Conservation (phyloP, 2,797 vertebrate species). For the Chiroxiphia lanceolata region DNA sequence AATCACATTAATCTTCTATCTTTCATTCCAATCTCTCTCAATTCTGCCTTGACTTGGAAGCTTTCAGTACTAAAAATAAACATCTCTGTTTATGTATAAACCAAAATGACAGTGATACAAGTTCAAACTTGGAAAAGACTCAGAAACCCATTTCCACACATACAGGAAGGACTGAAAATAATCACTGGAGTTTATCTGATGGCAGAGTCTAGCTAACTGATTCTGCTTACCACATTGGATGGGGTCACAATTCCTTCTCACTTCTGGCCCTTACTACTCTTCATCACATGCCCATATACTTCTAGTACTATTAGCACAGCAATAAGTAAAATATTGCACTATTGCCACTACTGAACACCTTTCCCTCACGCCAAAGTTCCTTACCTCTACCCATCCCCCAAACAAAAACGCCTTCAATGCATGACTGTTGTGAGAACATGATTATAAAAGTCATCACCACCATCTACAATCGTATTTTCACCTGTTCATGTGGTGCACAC, state of each 20-base stretch:
- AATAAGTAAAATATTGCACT: background rate
- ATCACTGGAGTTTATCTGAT: background rate
- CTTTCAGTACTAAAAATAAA: slow-evolving; percentile 28
- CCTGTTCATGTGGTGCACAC: background rate
- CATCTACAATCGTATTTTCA: slow-evolving; percentile 2
- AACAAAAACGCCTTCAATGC: background rate
- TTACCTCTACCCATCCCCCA: background rate
- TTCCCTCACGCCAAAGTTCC: background rate
- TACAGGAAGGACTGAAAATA: slow-evolving; percentile 25
- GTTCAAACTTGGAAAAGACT: slow-evolving; percentile 1
- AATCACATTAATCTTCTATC: background rate
- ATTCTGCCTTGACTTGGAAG: slow-evolving; percentile 43
- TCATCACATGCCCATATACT: background rate
- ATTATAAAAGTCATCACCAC: slow-evolving; percentile 13
- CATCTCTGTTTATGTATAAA: background rate
- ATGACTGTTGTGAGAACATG: background rate
- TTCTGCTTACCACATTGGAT: background rate
- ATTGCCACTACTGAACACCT: background rate
- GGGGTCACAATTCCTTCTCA: background rate
- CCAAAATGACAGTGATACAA: background rate
- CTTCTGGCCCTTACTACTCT: background rate
- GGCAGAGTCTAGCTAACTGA: background rate
- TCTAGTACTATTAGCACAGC: background rate
- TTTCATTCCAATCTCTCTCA: background rate
- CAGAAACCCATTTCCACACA: background rate